Conservation (phyloP, 1,140 invertebrate species). For the Drosophila ohnishii region DNA sequence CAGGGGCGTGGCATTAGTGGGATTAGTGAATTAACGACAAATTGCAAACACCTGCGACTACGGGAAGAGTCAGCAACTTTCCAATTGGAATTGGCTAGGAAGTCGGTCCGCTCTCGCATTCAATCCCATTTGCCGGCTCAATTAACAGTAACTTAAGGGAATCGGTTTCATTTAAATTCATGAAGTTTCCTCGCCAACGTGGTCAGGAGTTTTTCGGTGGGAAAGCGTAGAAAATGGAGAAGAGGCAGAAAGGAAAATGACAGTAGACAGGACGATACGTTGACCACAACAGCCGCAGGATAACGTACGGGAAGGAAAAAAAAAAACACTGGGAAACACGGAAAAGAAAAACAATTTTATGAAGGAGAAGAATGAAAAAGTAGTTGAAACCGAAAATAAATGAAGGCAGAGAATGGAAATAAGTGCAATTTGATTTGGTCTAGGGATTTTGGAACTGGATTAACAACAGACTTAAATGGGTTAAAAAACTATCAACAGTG, state of each 20-base stretch:
- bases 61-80: constrained; percentile 39
- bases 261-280: constrained; percentile 44
- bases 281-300: constrained; percentile 52
- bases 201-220: constrained; percentile 23
- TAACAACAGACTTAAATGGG: background rate
- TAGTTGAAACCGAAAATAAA: constrained; percentile 17
- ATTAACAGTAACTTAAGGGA: constrained; percentile 67
- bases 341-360: constrained; percentile 48
- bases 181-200: constrained; percentile 44
- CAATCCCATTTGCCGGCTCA: constrained; percentile 69
- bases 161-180: constrained; percentile 64
- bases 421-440: constrained; percentile 50
- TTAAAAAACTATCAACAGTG: background rate
- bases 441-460: constrained; percentile 27
- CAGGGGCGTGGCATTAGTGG: constrained; percentile 47
- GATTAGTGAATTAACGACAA: constrained; percentile 52
- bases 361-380: constrained; percentile 40
- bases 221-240: constrained; percentile 13
- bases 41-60: constrained; percentile 38
- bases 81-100: constrained; percentile 24
- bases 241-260: constrained; percentile 28
- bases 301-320: constrained; percentile 2
- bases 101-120: constrained; percentile 53
- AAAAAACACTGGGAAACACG: background rate
- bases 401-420: constrained; percentile 26